These are phyloP conservation scores for Trididemnum clinides DNA, from an alignment of 23 tunicate species.

Conservation along the genomic window DNA sequence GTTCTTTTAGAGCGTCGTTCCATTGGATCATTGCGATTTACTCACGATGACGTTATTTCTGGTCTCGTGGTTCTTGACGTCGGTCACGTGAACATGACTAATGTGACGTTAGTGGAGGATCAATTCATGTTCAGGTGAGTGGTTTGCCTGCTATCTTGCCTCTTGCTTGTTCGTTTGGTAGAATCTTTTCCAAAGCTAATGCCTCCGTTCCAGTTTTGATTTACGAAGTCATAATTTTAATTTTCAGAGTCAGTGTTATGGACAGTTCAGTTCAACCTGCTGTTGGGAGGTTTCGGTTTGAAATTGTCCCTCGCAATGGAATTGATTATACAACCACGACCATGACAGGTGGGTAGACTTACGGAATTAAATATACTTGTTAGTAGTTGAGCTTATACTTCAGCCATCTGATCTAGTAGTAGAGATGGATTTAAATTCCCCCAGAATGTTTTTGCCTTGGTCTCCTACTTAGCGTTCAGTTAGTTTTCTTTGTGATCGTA, in stretches of 20 bases:
- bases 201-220: not conserved
- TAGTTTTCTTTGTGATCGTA: no score
- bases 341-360: no score
- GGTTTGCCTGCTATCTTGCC: no score
- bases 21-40: conserved; percentile 8
- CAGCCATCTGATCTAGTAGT: no score
- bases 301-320: not conserved
- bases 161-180: not conserved
- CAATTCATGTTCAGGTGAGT: conserved; percentile 38
- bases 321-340: not conserved
- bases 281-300: conserved; percentile 5
- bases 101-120: conserved; percentile 24
- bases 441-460: no score
- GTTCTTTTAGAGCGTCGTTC: no score
- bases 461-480: no score
- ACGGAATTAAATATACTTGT: no score
- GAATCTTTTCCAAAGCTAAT: not conserved
- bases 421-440: no score
- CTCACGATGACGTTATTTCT: conserved; percentile 52
- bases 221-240: not conserved
- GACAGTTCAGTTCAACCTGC: conserved; percentile 76
- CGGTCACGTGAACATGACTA: conserved; percentile 31
- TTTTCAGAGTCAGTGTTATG: conserved; percentile 46
- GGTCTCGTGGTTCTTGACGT: conserved; percentile 54
- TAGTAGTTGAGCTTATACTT: no score